A percentile compares a stretch with the other conserved stretches of the same genome.
These are phyloP conservation scores for Sylvilagus bachmani DNA, from an alignment of 2,113 vertebrate species.

Conservation along the genomic window DNA sequence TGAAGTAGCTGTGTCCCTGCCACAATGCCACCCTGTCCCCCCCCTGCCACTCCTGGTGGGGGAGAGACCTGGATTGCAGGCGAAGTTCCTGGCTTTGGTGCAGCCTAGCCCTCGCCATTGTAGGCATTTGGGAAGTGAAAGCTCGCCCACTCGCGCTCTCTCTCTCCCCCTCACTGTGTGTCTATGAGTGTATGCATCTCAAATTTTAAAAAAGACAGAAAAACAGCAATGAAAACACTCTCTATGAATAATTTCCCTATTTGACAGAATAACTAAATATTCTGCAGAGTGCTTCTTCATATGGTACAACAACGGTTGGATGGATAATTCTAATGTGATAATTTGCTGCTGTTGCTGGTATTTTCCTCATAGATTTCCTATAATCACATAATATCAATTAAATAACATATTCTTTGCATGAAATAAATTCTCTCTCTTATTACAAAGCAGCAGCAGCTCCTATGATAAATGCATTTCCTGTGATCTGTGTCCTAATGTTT, in stretches of 20 bases:
- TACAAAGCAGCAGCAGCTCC: background rate
- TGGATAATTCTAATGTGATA: constrained; percentile 52
- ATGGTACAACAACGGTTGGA: constrained; percentile 32
- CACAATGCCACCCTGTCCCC: too few species aligned
- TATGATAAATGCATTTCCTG: background rate
- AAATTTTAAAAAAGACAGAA: too few species aligned
- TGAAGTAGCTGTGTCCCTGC: too few species aligned
- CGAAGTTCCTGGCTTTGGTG: too few species aligned
- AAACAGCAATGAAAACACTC: constrained; percentile 21
- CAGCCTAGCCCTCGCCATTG: too few species aligned
- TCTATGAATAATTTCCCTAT: background rate
- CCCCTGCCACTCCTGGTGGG: too few species aligned
- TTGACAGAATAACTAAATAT: constrained; percentile 33
- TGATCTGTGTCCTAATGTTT: background rate
- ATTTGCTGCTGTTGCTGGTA: constrained; percentile 46
- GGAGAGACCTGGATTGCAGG: too few species aligned
- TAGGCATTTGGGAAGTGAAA: too few species aligned
- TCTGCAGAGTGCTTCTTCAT: background rate
- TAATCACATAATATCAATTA: constrained; percentile 55
- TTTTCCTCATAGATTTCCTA: constrained; percentile 54
- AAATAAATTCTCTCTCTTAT: constrained; percentile 56
- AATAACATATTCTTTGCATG: constrained; percentile 45
- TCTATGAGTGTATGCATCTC: too few species aligned
- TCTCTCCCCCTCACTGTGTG: too few species aligned
- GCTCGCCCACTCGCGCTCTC: too few species aligned